Evolutionary conservation across 2,113 vertebrate species (phyloP), one percentile per base, ranked within the genome.

Genomic region (Myrmecophaga tridactyla): DNA sequence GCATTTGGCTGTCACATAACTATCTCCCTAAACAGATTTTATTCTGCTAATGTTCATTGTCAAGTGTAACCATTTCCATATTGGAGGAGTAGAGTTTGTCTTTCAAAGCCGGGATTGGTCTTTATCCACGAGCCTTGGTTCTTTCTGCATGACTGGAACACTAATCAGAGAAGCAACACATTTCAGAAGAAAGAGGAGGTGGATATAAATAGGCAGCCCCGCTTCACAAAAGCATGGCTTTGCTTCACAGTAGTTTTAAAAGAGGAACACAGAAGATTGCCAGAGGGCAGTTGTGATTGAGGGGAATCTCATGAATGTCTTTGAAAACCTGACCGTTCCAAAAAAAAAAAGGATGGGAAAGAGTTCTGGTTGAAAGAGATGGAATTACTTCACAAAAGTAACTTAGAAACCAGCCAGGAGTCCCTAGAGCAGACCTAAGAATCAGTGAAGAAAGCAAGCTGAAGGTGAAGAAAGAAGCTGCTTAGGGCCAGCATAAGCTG

Each of bases 161-260:
- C 90, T 94, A 91, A 95, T 95, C 93, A 97, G 83, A 95, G 43
- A 89, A 92, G 73, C 67, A 77, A 23, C 75, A 39, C 82, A 34
- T 85, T 83, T 94, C 84, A 69, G 76, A 67, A 67, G 27, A 91
- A 78, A 94, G 83, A 87, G 75, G 82, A 51, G 92, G 23, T n/a
- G 76, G 92, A 69, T 96, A 95, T 96, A 97, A 95, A 93, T 87
- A 96, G 96, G 69, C 86, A 96, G 25, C 84, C 95, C 76, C 25
- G 85, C 88, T 93, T 95, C 84, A n/a, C 65, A 90, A 65, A 89
- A 86, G 92, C 90, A 78, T 82, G 77, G 77, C 36, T 43, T 41
- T 89, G 67, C 92, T 86, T 87, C 90, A 96, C 70, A 46, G 83
- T 51, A 58, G 89, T 96, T 77, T 94, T 92, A 73, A 93, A 89